These are phyloP conservation scores for Hyperopisus bebe DNA, from an alignment of 2,113 vertebrate species.

Conservation along the genomic window DNA sequence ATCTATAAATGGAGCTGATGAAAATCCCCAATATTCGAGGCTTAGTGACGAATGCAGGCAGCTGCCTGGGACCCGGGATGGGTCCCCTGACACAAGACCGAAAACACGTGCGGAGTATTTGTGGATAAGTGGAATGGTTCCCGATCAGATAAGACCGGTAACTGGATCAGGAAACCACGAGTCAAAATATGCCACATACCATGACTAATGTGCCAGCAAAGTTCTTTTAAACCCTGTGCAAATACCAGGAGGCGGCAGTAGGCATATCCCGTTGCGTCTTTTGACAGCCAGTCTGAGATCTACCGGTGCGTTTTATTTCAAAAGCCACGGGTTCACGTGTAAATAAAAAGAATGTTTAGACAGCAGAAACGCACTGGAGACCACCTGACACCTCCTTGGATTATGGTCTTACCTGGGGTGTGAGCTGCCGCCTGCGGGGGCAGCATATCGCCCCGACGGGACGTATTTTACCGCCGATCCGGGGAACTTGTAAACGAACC, in stretches of 20 bases:
- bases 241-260: neutral
- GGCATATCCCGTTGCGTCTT: neutral
- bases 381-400: neutral
- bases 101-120: neutral
- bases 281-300: neutral
- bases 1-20: neutral
- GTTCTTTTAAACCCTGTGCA: neutral
- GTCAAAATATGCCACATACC: neutral
- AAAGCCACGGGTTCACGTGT: neutral
- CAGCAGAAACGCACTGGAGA: neutral
- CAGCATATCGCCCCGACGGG: conserved; percentile 46
- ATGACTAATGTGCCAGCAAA: neutral
- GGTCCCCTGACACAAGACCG: neutral
- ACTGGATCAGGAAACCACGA: neutral
- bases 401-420: conserved; percentile 51
- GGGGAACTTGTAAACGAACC: conserved; percentile 59
- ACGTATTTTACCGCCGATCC: conserved; percentile 50
- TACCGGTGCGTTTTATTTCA: neutral
- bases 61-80: neutral
- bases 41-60: neutral
- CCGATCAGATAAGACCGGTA: neutral
- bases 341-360: neutral
- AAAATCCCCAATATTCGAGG: neutral
- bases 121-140: neutral
- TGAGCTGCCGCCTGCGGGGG: conserved; percentile 43